Evolutionary conservation across 2,888 invertebrate genomes (phyloP).

Genomic region (Chalcis sispes): DNA sequence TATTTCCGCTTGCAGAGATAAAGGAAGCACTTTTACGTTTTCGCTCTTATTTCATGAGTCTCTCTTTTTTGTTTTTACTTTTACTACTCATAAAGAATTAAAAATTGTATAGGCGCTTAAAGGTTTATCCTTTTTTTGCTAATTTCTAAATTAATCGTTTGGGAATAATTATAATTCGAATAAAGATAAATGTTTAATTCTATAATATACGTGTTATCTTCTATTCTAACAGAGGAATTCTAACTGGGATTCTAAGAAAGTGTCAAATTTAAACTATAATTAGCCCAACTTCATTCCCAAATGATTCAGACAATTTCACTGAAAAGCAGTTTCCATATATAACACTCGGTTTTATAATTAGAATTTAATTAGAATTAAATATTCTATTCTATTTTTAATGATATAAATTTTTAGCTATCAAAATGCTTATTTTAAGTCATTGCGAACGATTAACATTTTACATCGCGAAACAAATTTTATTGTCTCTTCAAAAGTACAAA

Average conservation of each 20-base stretch:
- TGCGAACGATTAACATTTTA: too few relatives aligned
- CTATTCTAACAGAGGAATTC: neutral
- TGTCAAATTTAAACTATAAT: slow-evolving; percentile 15
- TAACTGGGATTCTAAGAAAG: slow-evolving; percentile 24
- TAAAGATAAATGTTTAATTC: slow-evolving; percentile 8
- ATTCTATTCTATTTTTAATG: too few relatives aligned
- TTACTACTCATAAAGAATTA: too few relatives aligned
- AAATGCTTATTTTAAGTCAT: too few relatives aligned
- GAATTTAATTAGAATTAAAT: neutral
- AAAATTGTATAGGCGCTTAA: too few relatives aligned
- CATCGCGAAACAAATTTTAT: too few relatives aligned
- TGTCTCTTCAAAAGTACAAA: too few relatives aligned
- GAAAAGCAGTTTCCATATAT: slow-evolving; percentile 8
- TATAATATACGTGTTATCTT: slow-evolving; percentile 12
- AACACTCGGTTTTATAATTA: slow-evolving; percentile 28
- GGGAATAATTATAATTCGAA: neutral
- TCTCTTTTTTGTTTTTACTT: neutral
- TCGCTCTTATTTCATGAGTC: neutral
- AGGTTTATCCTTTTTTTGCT: too few relatives aligned
- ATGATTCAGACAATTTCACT: slow-evolving; percentile 12
- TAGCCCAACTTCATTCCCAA: slow-evolving; percentile 14
- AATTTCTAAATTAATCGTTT: too few relatives aligned
- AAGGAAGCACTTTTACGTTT: slow-evolving; percentile 24
- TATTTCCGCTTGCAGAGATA: slow-evolving; percentile 31
- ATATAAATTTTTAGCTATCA: too few relatives aligned